Percentiles rank a stretch among this genome's conserved stretches.
Conservation (phyloP, 2,113 vertebrate species). For the Varanus komodoensis region DNA sequence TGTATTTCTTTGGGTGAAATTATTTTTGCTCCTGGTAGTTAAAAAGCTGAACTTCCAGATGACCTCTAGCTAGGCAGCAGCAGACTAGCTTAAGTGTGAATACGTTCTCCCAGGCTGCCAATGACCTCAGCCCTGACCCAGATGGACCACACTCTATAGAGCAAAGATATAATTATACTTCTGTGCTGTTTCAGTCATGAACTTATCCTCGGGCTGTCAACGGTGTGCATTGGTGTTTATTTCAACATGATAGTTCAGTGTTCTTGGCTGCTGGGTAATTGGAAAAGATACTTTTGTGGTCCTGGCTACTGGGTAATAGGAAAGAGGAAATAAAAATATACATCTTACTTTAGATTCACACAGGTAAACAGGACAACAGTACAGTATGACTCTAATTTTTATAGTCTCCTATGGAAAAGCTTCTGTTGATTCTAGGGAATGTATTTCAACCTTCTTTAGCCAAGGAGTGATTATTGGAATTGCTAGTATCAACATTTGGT, state of each 20-base stretch:
- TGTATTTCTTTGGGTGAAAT: slow-evolving; percentile 28
- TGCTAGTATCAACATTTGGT: not conserved
- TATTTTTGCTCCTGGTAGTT: slow-evolving; percentile 11
- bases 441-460: not conserved
- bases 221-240: slow-evolving; percentile 55
- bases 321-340: not conserved
- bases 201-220: slow-evolving; percentile 46
- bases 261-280: slow-evolving; percentile 44
- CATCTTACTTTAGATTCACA: slow-evolving; percentile 31
- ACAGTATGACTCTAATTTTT: not conserved
- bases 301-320: slow-evolving; percentile 38
- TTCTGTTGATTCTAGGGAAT: not conserved
- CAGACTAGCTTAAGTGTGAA: slow-evolving; percentile 23
- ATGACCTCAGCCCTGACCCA: slow-evolving; percentile 40
- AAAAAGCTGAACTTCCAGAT: slow-evolving; percentile 38
- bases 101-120: not conserved
- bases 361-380: slow-evolving; percentile 32
- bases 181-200: not conserved
- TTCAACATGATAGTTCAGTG: slow-evolving; percentile 57
- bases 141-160: slow-evolving; percentile 37
- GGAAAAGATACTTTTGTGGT: slow-evolving; percentile 43
- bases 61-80: slow-evolving; percentile 30
- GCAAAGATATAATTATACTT: slow-evolving; percentile 46
- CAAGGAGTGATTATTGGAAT: not conserved
- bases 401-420: not conserved